Percentiles rank a stretch among this genome's conserved stretches.
phyloP scores from a whole-genome alignment of 2,113 vertebrate genomes.

The Phalacrocorax carbo region DNA sequence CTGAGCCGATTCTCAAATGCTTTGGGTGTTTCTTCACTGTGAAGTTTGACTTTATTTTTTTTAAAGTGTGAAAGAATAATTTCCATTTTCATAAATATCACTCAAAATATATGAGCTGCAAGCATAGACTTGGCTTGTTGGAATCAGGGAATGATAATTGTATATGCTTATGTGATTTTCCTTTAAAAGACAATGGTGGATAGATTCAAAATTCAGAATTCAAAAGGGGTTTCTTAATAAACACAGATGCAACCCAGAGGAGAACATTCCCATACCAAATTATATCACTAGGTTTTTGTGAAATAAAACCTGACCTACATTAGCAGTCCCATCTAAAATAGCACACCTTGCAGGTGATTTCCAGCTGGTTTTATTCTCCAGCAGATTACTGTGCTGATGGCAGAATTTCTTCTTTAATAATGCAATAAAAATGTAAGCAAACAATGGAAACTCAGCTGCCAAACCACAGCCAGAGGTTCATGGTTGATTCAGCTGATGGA shows the following conservation, averaged over 20 bases:
- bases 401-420: background rate
- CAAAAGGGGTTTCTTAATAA: background rate
- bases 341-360: constrained; percentile 47
- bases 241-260: background rate
- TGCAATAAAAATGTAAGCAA: background rate
- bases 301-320: constrained; percentile 31
- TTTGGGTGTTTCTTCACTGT: background rate
- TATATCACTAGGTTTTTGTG: background rate
- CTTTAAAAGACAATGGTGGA: background rate
- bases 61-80: background rate
- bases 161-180: background rate
- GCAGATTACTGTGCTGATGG: background rate
- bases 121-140: background rate
- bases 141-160: background rate
- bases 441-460: background rate
- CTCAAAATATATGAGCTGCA: background rate
- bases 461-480: background rate
- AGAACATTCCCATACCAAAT: background rate
- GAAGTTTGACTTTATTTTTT: background rate
- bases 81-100: background rate
- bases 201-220: background rate
- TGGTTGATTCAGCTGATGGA: background rate
- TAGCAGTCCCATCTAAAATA: background rate
- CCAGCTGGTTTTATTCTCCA: background rate
- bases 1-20: background rate